Percentiles rank a stretch among this genome's conserved stretches.
Conservation (phyloP, 2,797 vertebrate genomes). For the Pipistrellus pygmaeus region DNA sequence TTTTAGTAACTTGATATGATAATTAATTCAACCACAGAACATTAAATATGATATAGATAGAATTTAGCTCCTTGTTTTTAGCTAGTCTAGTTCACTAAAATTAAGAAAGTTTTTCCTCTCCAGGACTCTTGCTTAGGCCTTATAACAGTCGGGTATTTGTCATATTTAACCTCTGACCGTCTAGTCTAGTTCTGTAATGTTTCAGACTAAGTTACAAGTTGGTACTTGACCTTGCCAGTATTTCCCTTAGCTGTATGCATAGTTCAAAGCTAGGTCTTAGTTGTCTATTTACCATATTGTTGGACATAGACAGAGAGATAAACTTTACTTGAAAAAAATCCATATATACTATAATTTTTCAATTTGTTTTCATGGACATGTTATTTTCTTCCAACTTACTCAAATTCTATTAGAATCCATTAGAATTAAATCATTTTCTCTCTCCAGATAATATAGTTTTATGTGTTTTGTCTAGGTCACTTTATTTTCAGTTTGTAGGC, state of each 20-base stretch:
- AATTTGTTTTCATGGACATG: not conserved
- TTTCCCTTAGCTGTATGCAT: not conserved
- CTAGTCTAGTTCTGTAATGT: not conserved
- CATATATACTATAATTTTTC: not conserved
- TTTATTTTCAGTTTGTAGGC: conserved; percentile 33
- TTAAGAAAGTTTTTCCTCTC: not conserved
- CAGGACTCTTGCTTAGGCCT: not conserved
- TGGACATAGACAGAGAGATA: not conserved
- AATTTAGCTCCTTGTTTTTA: not conserved
- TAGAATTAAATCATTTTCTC: not conserved
- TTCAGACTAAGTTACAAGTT: not conserved
- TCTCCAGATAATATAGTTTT: not conserved
- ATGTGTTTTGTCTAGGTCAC: not conserved
- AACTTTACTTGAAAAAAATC: not conserved
- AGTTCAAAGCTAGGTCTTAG: not conserved
- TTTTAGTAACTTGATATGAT: not conserved
- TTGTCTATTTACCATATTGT: not conserved
- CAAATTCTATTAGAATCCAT: not conserved
- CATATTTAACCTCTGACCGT: not conserved
- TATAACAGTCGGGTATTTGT: not conserved
- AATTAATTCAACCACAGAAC: not conserved
- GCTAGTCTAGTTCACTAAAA: not conserved
- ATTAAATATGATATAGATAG: not conserved
- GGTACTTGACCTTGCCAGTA: not conserved
- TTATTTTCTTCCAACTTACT: not conserved